Evolutionary conservation across 1,140 invertebrate genomes (phyloP).

Genomic region (Caenorhabditis brenneri): DNA sequence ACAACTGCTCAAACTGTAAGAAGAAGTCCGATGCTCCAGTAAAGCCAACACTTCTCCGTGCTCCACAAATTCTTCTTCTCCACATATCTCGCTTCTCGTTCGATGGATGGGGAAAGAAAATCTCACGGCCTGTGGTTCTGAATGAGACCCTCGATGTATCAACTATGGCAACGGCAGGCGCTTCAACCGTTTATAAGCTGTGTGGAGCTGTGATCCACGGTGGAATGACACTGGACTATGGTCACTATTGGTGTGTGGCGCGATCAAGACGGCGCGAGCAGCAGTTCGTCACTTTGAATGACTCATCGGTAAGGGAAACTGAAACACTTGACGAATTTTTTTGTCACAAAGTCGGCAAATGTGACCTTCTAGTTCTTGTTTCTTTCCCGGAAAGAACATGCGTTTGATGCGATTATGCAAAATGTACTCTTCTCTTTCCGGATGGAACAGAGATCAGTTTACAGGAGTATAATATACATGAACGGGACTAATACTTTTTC

Average conservation of each 20-base stretch:
- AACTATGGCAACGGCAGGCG: not conserved
- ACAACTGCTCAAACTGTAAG: constrained; percentile 4
- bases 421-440: not conserved
- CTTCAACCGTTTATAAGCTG: constrained; percentile 4
- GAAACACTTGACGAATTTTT: not conserved
- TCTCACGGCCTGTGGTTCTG: not conserved
- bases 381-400: not conserved
- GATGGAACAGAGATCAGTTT: no score
- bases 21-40: constrained; percentile 1
- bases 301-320: not conserved
- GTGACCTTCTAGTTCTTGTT: not conserved
- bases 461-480: no score
- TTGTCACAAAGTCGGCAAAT: not conserved
- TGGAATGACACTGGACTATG: not conserved
- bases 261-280: not conserved
- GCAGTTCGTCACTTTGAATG: not conserved
- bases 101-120: not conserved
- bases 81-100: constrained; percentile 10
- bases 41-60: not conserved
- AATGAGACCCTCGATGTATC: constrained; percentile 16
- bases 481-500: not conserved
- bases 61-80: not conserved
- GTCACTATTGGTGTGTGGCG: not conserved
- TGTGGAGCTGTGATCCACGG: constrained; percentile 13
- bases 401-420: constrained; percentile 19